Conservation (phyloP, 2,888 invertebrate species). For the Gymnocheta viridis region DNA sequence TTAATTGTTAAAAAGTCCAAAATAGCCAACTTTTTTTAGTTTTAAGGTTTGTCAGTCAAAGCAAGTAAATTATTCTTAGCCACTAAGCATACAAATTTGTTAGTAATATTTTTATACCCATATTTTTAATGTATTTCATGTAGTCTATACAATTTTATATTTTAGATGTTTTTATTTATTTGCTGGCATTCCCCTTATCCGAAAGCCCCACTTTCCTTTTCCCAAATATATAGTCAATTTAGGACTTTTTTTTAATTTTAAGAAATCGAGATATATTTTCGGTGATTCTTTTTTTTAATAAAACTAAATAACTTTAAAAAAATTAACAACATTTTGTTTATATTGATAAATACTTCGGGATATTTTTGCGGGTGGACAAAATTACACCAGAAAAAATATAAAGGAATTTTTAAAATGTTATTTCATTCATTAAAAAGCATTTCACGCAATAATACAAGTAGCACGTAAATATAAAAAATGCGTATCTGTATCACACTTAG, state of each 20-base stretch:
- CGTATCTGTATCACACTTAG: no score
- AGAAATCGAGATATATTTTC: slow-evolving; percentile 55
- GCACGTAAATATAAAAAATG: no score
- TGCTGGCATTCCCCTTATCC: slow-evolving; percentile 42
- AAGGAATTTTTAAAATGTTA: no score
- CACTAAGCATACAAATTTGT: slow-evolving; percentile 30
- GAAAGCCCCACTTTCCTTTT: background rate
- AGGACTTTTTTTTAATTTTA: slow-evolving; percentile 40
- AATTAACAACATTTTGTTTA: slow-evolving; percentile 1
- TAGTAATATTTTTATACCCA: background rate
- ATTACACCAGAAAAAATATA: no score
- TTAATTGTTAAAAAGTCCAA: slow-evolving; percentile 7
- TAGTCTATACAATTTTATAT: background rate
- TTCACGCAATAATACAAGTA: no score
- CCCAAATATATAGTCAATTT: slow-evolving; percentile 47
- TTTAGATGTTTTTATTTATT: slow-evolving; percentile 37
- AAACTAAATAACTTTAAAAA: slow-evolving; percentile 29
- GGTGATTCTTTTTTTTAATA: slow-evolving; percentile 42
- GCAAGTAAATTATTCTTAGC: slow-evolving; percentile 43
- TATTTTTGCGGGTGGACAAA: no score
- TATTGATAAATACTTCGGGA: background rate
- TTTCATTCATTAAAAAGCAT: no score
- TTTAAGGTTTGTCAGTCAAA: slow-evolving; percentile 51
- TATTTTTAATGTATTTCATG: slow-evolving; percentile 21
- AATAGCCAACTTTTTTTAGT: slow-evolving; percentile 6